Evolutionary conservation across 2,113 vertebrate species (phyloP), one percentile per base, ranked within the genome.

Genomic region (Mus pahari): DNA sequence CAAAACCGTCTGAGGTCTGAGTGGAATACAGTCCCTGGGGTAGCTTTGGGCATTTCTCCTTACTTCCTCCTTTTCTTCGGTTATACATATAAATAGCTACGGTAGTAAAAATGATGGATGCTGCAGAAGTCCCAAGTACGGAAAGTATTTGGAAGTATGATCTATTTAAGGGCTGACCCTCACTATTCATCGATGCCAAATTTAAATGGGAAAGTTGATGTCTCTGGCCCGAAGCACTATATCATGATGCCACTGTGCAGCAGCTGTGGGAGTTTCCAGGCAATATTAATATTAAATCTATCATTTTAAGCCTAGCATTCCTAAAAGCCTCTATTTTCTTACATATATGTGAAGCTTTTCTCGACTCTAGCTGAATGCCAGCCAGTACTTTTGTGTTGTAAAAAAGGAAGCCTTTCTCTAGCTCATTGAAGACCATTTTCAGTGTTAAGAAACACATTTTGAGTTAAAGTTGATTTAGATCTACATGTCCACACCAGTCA

Each of bases 81-180:
- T 93, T n/a, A 89, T 66, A 66, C 71, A 31, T 64, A 79, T 83
- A 94, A 89, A 93, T 92, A 95, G 92, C 42, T 36, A 84, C 64
- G 79, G 82, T 90, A 96, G 92, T 94, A 84, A 93, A 96, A 74
- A 62, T 94, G 94, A 96, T 74, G 55, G 33, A 78, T 96, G 83
- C 55, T 79, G 58, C 62, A 66, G 78, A 89, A 62, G 55, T 50
- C 36, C 39, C 68, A 20, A 81, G 39, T 91, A 45, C 28, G 36
- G 82, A 50, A 89, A 45, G 53, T 19, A n/a, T 90, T 70, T 53
- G 73, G 73, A 82, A 79, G 68, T 70, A 39, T 91, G 87, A 96
- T 91, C 28, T 92, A 84, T 92, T 64, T 77, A 70, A 92, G 60
- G 73, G 66, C 66, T 81, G 58, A 66, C 91, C 91, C 77, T 70